Evolutionary conservation across 1,140 invertebrate species (phyloP), one percentile per base, ranked within the genome.

Genomic region (Neodiprion lecontei): DNA sequence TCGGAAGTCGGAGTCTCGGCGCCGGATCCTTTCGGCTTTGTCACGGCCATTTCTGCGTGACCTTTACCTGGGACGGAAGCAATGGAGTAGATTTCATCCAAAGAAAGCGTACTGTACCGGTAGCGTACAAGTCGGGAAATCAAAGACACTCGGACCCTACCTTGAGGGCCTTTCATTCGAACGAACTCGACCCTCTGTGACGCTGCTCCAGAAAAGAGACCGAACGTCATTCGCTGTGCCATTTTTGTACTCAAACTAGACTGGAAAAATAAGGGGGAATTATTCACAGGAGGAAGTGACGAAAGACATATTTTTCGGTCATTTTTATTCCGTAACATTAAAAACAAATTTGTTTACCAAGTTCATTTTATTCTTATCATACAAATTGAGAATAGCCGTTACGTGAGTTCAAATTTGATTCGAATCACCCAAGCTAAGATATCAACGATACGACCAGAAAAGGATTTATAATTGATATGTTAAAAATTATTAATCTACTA

Each of bases 41-140:
- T 96, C 28, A 99, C 97, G 5, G 98, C 98, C 95, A 99, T 98
- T 90, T 99, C 98, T 0, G 98, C 98, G 88, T 98, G 96, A 0
- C 98, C 98, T 90, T 99, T 99, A 11, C 96, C 87, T 87, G 66
- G 9, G 72, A 50, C 3, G 65, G 3, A 47, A 66, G 8, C 40
- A 61, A 9, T 66, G n/a, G 50, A 72, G 28, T 47, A 67, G 14
- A 68, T 7, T 17, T 70, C 14, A 23, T 48, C 11, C 12, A 5
- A 1, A 0, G 11, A 23, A 3, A 28, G 7, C 7, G 3, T 2
- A 7, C 40, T 21, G 21, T 8, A 3, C 0, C 67, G 7, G 67
- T 23, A 11, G 40, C 17, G 17, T 68, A 7, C 7, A 23, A 2
- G 7, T 23, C 67, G 40, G 11, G 67, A 11, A 23, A 23, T 21